Base-by-base conservation (phyloP, 2,888 invertebrate species). In the Thera britannica region DNA sequence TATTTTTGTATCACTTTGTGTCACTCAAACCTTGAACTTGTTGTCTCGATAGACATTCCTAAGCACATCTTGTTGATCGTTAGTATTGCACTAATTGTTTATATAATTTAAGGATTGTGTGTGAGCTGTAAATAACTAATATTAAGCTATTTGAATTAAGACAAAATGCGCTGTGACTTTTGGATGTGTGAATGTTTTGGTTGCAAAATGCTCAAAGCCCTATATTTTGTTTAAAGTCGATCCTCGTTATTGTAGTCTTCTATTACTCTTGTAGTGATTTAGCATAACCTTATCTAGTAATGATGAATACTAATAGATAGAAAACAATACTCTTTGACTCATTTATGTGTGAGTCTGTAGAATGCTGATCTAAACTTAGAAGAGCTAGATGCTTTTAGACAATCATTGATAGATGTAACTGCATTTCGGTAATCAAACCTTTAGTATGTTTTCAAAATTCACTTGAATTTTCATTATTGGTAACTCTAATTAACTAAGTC, bases 1-100 rank as follows among this genome's bases (percentile, higher is more conserved):
- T 93, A 93, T 93, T 93, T 93, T 93, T 93, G 84, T 92, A 93
- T 89, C 82, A 84, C 83, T 72, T 71, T 65, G 65, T 72, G 71
- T 65, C 70, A 66, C 77, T 79, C 76, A 79, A 79, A 48, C 58
- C 62, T 62, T 44, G n/a, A 56, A 12, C 41, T 57, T 57, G 38
- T 38, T 79, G 75, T 79, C 75, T 78, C 73, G 77, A 76, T 78
- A 73, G 73, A 62, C 78, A 83, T 75, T 75, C 77, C 72, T 83
- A 85, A 83, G 87, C 91, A 91, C 90, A 80, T 81, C 81, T 83
- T 87, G 86, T 89, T 89, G 82, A 82, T 88, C 84, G 83, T 90
- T 90, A 90, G 85, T 79, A 83, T 79, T 84, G 90, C 90, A 91
- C 90, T 79, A 56, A 68, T 65, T 66, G 76, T 86, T 84, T 81